Conservation (phyloP, 2,888 invertebrate genomes). For the Netelia melanura region DNA sequence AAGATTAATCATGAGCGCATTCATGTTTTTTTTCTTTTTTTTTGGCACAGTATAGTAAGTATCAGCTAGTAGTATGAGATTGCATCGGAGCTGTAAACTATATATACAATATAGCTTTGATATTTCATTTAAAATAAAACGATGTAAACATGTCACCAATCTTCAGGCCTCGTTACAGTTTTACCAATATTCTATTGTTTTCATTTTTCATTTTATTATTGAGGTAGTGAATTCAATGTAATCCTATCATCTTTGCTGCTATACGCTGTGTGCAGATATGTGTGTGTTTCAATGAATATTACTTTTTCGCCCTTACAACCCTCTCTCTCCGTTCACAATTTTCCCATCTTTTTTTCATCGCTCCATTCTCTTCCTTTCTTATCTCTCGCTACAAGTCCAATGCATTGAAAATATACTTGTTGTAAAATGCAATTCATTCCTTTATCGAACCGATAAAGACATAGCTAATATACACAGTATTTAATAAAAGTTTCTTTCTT, state of each 20-base stretch:
- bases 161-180: conserved; percentile 58
- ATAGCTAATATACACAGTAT: conserved; percentile 66
- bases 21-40: not conserved
- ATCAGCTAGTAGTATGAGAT: conserved; percentile 60
- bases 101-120: conserved; percentile 54
- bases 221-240: conserved; percentile 83
- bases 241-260: conserved; percentile 82
- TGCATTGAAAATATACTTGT: conserved; percentile 70
- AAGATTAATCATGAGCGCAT: conserved; percentile 42
- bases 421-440: conserved; percentile 65
- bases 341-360: not conserved
- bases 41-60: conserved; percentile 62
- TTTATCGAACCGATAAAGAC: conserved; percentile 66
- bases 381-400: conserved; percentile 81
- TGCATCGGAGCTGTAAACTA: conserved; percentile 60
- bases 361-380: conserved; percentile 46
- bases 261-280: conserved; percentile 78
- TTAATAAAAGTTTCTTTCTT: conserved; percentile 59
- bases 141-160: conserved; percentile 64
- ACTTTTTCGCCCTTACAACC: conserved; percentile 65
- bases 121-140: conserved; percentile 45
- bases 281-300: conserved; percentile 71
- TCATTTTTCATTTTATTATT: conserved; percentile 75
- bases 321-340: not conserved
- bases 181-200: conserved; percentile 68